Evolutionary conservation across 2,797 vertebrate genomes (phyloP).

Genomic region (Semaprochilodus insignis): DNA sequence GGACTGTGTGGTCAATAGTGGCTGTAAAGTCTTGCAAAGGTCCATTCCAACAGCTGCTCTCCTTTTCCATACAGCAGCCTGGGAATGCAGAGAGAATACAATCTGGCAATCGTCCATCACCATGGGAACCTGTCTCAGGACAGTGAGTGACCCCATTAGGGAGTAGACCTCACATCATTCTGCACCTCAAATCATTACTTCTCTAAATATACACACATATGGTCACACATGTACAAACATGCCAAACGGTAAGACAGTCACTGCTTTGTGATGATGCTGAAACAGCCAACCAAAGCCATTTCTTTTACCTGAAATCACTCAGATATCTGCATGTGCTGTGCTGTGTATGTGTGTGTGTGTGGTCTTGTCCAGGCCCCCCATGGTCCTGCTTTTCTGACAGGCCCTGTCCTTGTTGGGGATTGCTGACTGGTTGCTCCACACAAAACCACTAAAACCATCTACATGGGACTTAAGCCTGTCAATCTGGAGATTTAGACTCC

Average conservation of each 20-base stretch:
- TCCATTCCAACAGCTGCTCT: conserved; percentile 50
- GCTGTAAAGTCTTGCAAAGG: conserved; percentile 45
- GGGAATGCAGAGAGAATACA: conserved; percentile 44
- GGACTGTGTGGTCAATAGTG: conserved; percentile 47
- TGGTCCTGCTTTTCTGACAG: conserved; percentile 26
- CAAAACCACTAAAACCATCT: conserved; percentile 32
- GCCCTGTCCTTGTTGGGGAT: conserved; percentile 24
- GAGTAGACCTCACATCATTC: conserved; percentile 19
- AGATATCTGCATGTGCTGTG: conserved; percentile 12
- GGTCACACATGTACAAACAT: conserved; percentile 29
- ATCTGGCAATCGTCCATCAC: conserved; percentile 46
- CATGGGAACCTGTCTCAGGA: conserved; percentile 45
- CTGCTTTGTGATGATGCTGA: conserved; percentile 5
- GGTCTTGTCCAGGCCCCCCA: conserved; percentile 33
- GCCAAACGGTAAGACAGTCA: neutral
- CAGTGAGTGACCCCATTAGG: conserved; percentile 30
- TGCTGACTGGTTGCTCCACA: conserved; percentile 22
- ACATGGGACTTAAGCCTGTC: conserved; percentile 36
- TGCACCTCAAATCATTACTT: conserved; percentile 23
- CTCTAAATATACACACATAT: conserved; percentile 10
- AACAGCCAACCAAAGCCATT: neutral
- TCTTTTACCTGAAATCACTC: conserved; percentile 1
- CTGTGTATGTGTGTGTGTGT: conserved; percentile 41
- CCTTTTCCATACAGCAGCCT: conserved; percentile 28
- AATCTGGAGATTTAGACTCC: conserved; percentile 27